Percentiles rank a stretch among this genome's conserved stretches.
phyloP scores from a whole-genome alignment of 2,888 invertebrate genomes.

The Tortrix viridana region DNA sequence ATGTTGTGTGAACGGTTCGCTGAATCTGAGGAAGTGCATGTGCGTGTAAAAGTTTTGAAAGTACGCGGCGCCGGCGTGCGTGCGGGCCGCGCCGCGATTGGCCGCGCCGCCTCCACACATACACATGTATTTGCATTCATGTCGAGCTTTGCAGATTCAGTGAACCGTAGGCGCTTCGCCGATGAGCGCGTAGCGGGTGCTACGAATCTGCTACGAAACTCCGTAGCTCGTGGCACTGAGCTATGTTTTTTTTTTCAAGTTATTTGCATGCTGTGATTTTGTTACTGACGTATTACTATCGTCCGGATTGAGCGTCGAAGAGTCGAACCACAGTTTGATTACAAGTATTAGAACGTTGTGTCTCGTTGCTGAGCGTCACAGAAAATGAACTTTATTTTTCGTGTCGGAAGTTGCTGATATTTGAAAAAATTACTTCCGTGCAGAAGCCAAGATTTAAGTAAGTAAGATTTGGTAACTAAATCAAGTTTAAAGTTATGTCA shows the following conservation, averaged over 20 bases:
- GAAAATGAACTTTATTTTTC: slow-evolving; percentile 5
- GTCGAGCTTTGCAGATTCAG: slow-evolving; percentile 78
- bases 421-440: background rate
- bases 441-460: slow-evolving; percentile 11
- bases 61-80: slow-evolving; percentile 77
- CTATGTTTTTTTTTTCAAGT: slow-evolving; percentile 41
- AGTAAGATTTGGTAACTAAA: background rate
- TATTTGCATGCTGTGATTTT: slow-evolving; percentile 29
- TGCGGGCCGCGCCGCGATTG: slow-evolving; percentile 72
- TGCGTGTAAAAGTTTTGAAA: slow-evolving; percentile 75
- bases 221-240: slow-evolving; percentile 51
- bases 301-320: background rate
- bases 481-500: too few species aligned
- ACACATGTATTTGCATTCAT: slow-evolving; percentile 78
- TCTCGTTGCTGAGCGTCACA: background rate
- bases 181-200: slow-evolving; percentile 66
- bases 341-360: background rate
- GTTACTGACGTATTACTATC: background rate
- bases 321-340: background rate
- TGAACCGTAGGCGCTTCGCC: slow-evolving; percentile 76
- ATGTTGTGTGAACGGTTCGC: slow-evolving; percentile 49
- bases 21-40: slow-evolving; percentile 64
- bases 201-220: slow-evolving; percentile 63
- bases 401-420: background rate
- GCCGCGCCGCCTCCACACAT: slow-evolving; percentile 71